Evolutionary conservation across 2,888 invertebrate genomes (phyloP), one percentile per base, ranked within the genome.

Genomic region (Podotricha telesiphe): DNA sequence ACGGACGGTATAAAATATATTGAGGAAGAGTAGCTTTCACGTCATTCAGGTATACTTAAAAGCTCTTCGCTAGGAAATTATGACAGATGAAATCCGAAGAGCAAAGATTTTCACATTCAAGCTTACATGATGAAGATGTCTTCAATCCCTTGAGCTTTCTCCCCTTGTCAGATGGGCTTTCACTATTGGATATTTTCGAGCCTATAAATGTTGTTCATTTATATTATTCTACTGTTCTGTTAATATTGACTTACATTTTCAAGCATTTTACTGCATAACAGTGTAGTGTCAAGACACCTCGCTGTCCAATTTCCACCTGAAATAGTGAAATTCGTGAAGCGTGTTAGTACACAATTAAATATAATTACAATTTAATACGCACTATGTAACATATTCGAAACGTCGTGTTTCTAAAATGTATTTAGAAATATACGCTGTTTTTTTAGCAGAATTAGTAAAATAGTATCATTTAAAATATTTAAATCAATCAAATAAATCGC

Each of bases 71-170:
- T 64, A 62, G 74, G 76, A 86, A 86, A 87, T 87, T 88, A 89
- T 89, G 87, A 89, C 87, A 85, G 85, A 85, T 86, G 86, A 86
- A 87, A 85, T 85, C 83, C 86, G 76, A 77, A 78, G 77, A 82
- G 83, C 77, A 82, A 82, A 84, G 86, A 88, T 88, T 86, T 86
- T 76, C 81, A 83, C 85, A 82, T 79, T 79, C 77, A 79, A 81
- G 85, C 82, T 86, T 82, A 84, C 79, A 82, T 82, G 82, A 83
- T 78, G 80, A 77, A 77, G 80, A 79, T 78, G 78, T 71, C 65
- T 69, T 61, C 82, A 84, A 87, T 89, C 90, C 89, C 90, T 82
- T 85, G 90, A 89, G 91, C 87, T 79, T 80, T 78, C 70, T 76
- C 63, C 77, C 78, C 77, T 80, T 81, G 59, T 62, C 63, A 66